A percentile compares a stretch with the other conserved stretches of the same genome.
phyloP scores from a whole-genome alignment of 2,113 vertebrate genomes.

The Vidua macroura region DNA sequence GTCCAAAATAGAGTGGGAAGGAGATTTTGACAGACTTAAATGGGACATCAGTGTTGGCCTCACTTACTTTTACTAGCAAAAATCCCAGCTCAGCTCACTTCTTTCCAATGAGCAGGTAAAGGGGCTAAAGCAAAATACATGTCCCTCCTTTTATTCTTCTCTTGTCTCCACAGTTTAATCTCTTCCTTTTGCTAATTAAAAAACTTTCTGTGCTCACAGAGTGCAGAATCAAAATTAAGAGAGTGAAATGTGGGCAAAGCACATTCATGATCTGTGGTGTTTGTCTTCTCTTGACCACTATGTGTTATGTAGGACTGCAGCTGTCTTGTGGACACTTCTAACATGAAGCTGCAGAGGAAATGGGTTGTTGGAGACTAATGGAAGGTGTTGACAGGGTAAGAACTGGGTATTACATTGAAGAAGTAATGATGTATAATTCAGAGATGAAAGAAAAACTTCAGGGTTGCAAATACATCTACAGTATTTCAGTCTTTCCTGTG shows the following conservation, averaged over 20 bases:
- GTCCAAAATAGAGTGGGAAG: neutral
- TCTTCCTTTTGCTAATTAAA: neutral
- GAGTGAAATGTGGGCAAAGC: neutral
- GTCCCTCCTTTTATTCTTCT: neutral
- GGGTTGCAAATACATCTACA: neutral
- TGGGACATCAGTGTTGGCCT: neutral
- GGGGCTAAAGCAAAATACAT: neutral
- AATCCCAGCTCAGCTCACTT: neutral
- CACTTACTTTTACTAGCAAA: neutral
- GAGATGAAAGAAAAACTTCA: neutral
- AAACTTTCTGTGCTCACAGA: neutral
- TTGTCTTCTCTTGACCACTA: neutral
- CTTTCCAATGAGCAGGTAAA: neutral
- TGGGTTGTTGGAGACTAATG: neutral
- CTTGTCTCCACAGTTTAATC: neutral
- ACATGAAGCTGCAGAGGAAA: neutral
- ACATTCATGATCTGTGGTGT: neutral
- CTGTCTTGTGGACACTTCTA: neutral
- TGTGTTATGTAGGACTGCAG: neutral
- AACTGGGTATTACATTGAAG: neutral
- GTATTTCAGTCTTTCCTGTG: neutral
- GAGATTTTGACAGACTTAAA: neutral
- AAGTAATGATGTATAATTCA: neutral
- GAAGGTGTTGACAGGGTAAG: neutral
- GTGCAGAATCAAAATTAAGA: neutral